Conservation (phyloP, 2,113 vertebrate species). For the Eubucco bourcierii region DNA sequence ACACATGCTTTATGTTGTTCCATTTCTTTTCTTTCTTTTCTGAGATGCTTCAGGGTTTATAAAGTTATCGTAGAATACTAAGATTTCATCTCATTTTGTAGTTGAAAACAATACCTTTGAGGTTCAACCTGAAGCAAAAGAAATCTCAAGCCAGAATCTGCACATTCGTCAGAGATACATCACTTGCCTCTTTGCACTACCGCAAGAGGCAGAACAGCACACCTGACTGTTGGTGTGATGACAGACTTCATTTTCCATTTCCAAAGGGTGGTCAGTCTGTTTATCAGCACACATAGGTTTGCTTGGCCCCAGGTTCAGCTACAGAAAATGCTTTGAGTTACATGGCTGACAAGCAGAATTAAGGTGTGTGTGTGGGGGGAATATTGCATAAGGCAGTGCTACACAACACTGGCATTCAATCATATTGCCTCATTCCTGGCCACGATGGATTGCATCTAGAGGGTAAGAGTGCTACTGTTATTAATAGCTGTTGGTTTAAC, state of each 20-base stretch:
- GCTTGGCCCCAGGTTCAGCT: neutral
- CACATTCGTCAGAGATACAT: neutral
- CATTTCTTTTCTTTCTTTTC: neutral
- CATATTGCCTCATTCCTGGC: neutral
- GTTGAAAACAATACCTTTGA: neutral
- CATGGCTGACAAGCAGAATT: neutral
- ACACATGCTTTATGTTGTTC: neutral
- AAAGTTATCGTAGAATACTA: neutral
- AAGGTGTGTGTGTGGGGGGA: too few relatives aligned
- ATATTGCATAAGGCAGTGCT: neutral
- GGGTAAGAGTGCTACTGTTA: conserved; percentile 13
- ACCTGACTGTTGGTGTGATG: neutral
- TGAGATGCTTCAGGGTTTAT: neutral
- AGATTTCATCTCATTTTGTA: neutral
- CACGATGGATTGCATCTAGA: neutral
- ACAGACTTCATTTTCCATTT: neutral
- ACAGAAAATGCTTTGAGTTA: neutral
- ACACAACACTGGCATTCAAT: neutral
- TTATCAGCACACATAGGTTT: neutral
- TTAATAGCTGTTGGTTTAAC: conserved; percentile 20
- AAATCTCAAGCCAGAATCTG: neutral
- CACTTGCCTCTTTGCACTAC: neutral
- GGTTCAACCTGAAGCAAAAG: neutral
- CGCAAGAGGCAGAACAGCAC: neutral
- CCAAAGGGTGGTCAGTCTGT: neutral